Evolutionary conservation across 2,113 vertebrate species (phyloP).

Genomic region (Larimichthys crocea): DNA sequence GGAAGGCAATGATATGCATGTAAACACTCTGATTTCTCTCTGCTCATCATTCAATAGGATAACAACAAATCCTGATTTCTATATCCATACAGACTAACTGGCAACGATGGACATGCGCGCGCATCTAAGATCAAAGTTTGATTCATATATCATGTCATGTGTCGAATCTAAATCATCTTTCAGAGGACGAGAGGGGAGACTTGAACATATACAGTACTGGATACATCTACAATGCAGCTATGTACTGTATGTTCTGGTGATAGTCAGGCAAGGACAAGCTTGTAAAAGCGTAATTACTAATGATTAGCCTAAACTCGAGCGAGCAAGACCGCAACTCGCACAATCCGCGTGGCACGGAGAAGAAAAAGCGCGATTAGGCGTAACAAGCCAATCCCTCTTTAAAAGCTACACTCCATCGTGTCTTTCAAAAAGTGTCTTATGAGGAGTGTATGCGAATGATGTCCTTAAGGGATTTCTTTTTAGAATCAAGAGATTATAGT

Average conservation of each 20-base stretch:
- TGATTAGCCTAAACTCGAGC: conserved; percentile 67
- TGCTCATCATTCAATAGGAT: conserved; percentile 65
- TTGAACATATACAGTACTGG: not conserved
- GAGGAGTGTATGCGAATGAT: conserved; percentile 80
- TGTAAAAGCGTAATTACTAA: conserved; percentile 58
- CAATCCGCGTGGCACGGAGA: conserved; percentile 30
- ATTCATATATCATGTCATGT: conserved; percentile 28
- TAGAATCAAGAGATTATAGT: conserved; percentile 84
- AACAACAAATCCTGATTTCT: conserved; percentile 69
- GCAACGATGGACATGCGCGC: conserved; percentile 3
- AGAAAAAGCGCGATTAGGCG: conserved; percentile 62
- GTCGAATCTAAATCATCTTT: conserved; percentile 28
- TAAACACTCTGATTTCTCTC: conserved; percentile 78
- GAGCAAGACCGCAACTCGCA: conserved; percentile 56
- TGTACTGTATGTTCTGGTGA: conserved; percentile 20
- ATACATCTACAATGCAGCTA: conserved; percentile 11
- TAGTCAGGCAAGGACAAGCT: conserved; percentile 62
- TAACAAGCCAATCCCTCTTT: conserved; percentile 72
- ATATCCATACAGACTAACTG: conserved; percentile 48
- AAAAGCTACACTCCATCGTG: conserved; percentile 75
- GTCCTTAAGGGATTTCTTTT: conserved; percentile 85
- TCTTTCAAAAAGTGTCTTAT: conserved; percentile 79
- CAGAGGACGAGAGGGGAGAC: conserved; percentile 9
- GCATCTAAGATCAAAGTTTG: conserved; percentile 46
- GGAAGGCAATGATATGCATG: conserved; percentile 82